These are phyloP conservation scores for Linepithema humile DNA, from an alignment of 1,140 invertebrate genomes.

Conservation along the genomic window DNA sequence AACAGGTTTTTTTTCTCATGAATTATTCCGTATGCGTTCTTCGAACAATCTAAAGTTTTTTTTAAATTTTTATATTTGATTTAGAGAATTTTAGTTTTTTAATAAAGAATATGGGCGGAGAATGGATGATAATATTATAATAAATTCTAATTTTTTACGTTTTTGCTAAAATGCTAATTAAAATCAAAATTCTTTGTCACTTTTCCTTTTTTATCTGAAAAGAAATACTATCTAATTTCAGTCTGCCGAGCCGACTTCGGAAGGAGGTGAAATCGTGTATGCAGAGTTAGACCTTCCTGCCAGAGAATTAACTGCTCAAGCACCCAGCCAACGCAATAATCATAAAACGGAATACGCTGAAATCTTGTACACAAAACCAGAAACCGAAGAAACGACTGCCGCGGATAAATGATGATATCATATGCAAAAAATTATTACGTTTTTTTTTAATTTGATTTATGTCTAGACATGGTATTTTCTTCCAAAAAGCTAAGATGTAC, in stretches of 20 bases:
- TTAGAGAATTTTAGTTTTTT: no score
- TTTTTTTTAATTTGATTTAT: no score
- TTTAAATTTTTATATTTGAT: no score
- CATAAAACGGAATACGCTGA: slow-evolving; percentile 86
- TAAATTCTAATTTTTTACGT: no score
- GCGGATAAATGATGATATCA: slow-evolving; percentile 70
- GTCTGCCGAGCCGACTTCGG: slow-evolving; percentile 19
- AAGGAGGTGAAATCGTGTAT: slow-evolving; percentile 84
- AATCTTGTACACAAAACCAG: slow-evolving; percentile 83
- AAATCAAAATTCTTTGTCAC: neutral
- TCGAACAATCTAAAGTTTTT: neutral
- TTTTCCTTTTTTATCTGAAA: neutral
- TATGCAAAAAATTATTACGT: no score
- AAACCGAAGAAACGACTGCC: slow-evolving; percentile 66
- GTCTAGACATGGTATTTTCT: neutral
- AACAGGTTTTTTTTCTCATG: neutral
- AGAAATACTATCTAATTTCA: slow-evolving; percentile 40
- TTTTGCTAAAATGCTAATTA: neutral
- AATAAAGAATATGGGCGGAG: no score
- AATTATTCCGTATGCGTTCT: no score
- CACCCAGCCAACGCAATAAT: slow-evolving; percentile 80
- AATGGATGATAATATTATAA: no score
- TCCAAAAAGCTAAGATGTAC: neutral
- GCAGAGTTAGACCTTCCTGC: slow-evolving; percentile 84
- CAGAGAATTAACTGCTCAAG: slow-evolving; percentile 72